Evolutionary conservation across 1,140 invertebrate genomes (phyloP), one percentile per base, ranked within the genome.

Genomic region (Leptopilina boulardi): DNA sequence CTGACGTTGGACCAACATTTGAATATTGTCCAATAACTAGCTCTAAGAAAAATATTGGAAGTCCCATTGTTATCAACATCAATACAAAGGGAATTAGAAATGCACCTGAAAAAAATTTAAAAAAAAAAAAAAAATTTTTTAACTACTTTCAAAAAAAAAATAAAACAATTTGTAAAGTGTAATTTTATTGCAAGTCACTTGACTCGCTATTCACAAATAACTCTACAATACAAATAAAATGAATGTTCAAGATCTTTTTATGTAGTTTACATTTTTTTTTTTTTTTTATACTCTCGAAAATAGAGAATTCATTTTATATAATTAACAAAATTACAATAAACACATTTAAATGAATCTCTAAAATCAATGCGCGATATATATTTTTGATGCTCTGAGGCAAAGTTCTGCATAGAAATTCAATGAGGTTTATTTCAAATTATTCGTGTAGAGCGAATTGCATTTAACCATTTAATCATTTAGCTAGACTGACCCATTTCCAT

Each of bases 51-150:
- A 94, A 97, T 89, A 97, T 94, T 10, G 96, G 96, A 51, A 96
- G 92, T 2, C 96, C 96, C 80, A 96, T 95, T 15, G 96, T 89
- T 8, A 96, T 81, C 76, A 96, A 88, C 91, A 97, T 96, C 38
- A 97, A 84, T 21, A 96, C 89, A 88, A 97, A 97, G 0, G 96
- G 95, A 44, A 97, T 92, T 1, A 97, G 91, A 90, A 96, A 96
- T 0, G 94, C 95, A 86, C 95, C 95, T 96, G 91, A 71, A 73
- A 73, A 15, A 77, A 11, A 11, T 42, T 11, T 42, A 42, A 10
- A 75, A 21, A 18, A 9, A 73, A 82, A 21, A 41, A 78, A 8
- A 73, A 70, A 59, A 30, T 13, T 21, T n/a, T n/a, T n/a, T n/a
- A n/a, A n/a, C n/a, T n/a, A n/a, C n/a, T n/a, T n/a, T n/a, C n/a